Evolutionary conservation across 1,140 invertebrate species (phyloP), one percentile per base, ranked within the genome.

Genomic region (Copidosoma floridanum): DNA sequence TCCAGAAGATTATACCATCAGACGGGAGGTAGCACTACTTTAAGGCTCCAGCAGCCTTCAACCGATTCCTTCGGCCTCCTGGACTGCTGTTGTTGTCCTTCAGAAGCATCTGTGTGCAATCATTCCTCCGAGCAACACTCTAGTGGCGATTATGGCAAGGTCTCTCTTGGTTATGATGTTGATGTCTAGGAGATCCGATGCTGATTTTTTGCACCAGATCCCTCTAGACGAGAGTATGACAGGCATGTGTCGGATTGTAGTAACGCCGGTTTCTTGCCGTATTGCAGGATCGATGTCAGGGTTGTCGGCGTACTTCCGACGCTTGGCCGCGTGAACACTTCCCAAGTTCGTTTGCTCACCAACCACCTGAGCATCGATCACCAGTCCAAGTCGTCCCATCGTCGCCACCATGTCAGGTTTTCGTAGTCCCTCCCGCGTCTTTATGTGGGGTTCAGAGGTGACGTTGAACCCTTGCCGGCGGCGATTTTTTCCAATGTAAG

Each of bases 331-430:
- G 14, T 56, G 54, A 5, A 27, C 23, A 21, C 12, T 6, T 2
- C 44, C 20, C 2, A 51, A 16, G 16, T 51, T 37, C 4, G 38
- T 12, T 26, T 44, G 38, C 4, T 64, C 62, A 32, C 41, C 40
- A 7, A 55, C 43, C 2, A 64, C 47, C 26, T 64, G 57, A 11
- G 53, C 62, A 20, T 64, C 62, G 0, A 59, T 24, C 14, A 64
- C 44, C 2, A 48, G 16, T 1, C 40, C 40, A 5, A 6, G 2
- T 16, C 35, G 14, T 2, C 32, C 51, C 3, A 32, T 24, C 2
- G 26, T 29, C 4, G 27, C 48, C 4, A 63, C 26, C 0, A 63
- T 7, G 24, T 58, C 61, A 8, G 54, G 61, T 41, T 63, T 63
- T 14, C 55, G 3, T n/a, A 58, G 24, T 12, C 55, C 50, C 11